These are phyloP conservation scores for Encarsia formosa DNA, from an alignment of 2,888 invertebrate species.

Conservation along the genomic window DNA sequence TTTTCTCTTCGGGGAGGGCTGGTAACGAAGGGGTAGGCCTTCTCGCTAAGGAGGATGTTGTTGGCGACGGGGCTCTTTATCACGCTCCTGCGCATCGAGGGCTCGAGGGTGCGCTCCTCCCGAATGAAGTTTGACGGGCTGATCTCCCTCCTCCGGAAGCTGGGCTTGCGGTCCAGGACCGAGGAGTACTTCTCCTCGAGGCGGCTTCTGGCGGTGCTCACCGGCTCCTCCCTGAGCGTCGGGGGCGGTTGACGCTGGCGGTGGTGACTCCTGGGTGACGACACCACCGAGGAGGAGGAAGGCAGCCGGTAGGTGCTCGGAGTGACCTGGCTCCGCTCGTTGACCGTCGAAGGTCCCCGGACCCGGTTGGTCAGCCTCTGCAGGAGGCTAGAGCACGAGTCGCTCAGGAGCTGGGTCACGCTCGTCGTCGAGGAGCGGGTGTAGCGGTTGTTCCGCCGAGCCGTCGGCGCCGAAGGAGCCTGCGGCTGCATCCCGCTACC, in stretches of 20 bases:
- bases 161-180: conserved; percentile 67
- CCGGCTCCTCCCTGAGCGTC: conserved; percentile 36
- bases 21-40: conserved; percentile 62
- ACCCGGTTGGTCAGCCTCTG: conserved; percentile 72
- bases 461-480: conserved; percentile 47
- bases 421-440: conserved; percentile 75
- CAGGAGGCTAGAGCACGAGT: conserved; percentile 81
- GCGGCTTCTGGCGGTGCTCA: conserved; percentile 62
- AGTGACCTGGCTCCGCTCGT: conserved; percentile 32
- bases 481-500: conserved; percentile 28
- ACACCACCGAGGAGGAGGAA: neutral
- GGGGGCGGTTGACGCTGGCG: neutral
- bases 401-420: conserved; percentile 80
- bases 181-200: conserved; percentile 77
- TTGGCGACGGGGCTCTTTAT: conserved; percentile 69
- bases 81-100: conserved; percentile 54
- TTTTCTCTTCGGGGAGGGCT: conserved; percentile 55
- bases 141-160: conserved; percentile 50
- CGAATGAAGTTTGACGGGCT: conserved; percentile 43
- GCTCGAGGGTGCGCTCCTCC: conserved; percentile 67
- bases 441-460: conserved; percentile 63
- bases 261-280: conserved; percentile 4
- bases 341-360: conserved; percentile 67
- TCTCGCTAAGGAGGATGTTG: conserved; percentile 65
- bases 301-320: neutral